These are phyloP conservation scores for Bombylius discolor DNA, from an alignment of 2,888 invertebrate species.

Conservation along the genomic window DNA sequence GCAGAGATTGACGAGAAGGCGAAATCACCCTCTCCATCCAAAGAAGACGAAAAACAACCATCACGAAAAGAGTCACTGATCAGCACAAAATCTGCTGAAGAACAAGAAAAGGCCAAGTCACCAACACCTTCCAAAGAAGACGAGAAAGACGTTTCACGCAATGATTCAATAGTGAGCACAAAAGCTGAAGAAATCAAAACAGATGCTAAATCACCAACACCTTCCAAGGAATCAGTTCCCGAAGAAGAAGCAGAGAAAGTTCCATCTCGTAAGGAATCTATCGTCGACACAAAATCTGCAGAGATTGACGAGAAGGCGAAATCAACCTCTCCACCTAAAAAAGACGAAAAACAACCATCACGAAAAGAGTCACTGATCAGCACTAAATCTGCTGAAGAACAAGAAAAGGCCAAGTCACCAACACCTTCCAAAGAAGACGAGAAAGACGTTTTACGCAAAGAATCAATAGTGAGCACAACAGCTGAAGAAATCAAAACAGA, in stretches of 20 bases:
- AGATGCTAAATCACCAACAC: conserved; percentile 9
- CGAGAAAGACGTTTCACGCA: conserved; percentile 13
- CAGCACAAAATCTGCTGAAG: conserved; percentile 13
- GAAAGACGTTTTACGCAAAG: conserved; percentile 16
- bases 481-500: conserved; percentile 16
- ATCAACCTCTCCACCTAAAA: neutral
- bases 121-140: neutral
- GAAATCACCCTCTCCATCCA: conserved; percentile 14
- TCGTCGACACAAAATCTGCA: neutral
- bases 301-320: neutral
- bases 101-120: conserved; percentile 9
- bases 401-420: no score
- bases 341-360: conserved; percentile 11
- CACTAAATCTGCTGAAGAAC: conserved; percentile 17
- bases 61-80: conserved; percentile 23
- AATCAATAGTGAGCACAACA: conserved; percentile 18
- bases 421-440: neutral
- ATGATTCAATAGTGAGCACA: conserved; percentile 18
- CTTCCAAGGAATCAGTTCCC: conserved; percentile 10
- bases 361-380: conserved; percentile 21
- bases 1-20: neutral
- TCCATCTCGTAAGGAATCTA: no score
- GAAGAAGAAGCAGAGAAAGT: no score
- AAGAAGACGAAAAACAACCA: conserved; percentile 14
- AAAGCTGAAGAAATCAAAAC: neutral